phyloP scores from a whole-genome alignment of 2,113 vertebrate genomes.

The Sturnus vulgaris region DNA sequence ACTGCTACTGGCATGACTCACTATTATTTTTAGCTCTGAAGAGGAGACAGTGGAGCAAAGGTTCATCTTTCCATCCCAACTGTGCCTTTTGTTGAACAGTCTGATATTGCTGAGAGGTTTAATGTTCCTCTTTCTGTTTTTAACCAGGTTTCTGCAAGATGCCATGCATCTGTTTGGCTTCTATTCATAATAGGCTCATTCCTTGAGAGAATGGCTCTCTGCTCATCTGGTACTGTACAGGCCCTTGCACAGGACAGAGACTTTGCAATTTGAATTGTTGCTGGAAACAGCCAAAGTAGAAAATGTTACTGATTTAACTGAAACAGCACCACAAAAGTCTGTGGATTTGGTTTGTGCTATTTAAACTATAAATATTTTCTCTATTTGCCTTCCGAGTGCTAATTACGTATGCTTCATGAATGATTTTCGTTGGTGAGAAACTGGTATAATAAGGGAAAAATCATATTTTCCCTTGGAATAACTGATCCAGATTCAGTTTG shows the following conservation, averaged over 20 bases:
- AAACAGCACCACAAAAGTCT: not conserved
- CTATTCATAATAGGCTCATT: not conserved
- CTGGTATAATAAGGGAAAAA: not conserved
- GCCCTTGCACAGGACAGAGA: not conserved
- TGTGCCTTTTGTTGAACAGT: not conserved
- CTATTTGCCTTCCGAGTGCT: not conserved
- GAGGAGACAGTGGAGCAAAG: not conserved
- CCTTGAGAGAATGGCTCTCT: not conserved
- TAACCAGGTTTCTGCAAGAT: not conserved
- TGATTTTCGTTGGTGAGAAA: not conserved
- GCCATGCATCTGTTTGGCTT: not conserved
- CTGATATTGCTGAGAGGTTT: not conserved
- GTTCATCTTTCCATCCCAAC: slow-evolving; percentile 10
- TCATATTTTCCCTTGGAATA: not conserved
- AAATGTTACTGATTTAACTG: not conserved
- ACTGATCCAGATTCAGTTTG: not conserved
- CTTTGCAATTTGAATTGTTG: not conserved
- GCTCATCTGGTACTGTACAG: not conserved
- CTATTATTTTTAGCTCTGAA: slow-evolving; percentile 43
- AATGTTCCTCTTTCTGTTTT: not conserved
- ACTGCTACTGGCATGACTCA: not conserved
- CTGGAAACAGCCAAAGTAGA: not conserved
- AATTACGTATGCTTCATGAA: not conserved
- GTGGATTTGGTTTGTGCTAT: not conserved
- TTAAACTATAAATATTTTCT: not conserved